phyloP scores from a whole-genome alignment of 2,113 vertebrate genomes.

The Hystrix cristata region DNA sequence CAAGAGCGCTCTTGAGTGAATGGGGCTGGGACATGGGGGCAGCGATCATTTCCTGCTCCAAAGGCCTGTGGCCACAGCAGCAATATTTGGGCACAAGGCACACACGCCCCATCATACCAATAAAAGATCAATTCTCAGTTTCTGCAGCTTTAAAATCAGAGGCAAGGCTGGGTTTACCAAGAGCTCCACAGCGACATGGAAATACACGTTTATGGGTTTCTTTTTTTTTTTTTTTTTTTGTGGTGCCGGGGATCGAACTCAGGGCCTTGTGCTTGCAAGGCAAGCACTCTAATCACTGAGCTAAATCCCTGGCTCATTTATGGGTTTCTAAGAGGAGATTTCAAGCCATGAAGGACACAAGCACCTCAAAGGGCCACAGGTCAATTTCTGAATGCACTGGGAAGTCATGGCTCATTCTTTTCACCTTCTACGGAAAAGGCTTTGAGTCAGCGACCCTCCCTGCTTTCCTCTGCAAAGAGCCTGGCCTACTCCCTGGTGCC shows the following conservation, averaged over 20 bases:
- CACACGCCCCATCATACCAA: neutral
- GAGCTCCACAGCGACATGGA: slow-evolving; percentile 77
- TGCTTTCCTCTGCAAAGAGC: neutral
- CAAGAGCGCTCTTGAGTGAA: neutral
- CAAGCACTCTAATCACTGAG: no score
- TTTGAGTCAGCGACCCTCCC: neutral
- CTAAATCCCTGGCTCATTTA: neutral
- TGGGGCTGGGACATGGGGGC: neutral
- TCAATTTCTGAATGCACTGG: slow-evolving; percentile 24
- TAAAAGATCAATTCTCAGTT: slow-evolving; percentile 68
- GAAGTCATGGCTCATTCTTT: slow-evolving; percentile 25
- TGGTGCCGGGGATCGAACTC: no score
- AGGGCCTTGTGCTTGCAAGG: no score
- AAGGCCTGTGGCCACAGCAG: neutral
- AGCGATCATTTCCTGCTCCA: neutral
- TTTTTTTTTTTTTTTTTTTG: neutral
- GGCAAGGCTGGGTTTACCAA: slow-evolving; percentile 78
- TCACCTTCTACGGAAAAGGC: neutral
- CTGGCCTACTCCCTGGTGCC: neutral
- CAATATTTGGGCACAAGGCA: neutral
- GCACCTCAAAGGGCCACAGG: slow-evolving; percentile 54
- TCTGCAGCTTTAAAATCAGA: slow-evolving; percentile 82
- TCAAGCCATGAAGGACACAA: slow-evolving; percentile 66
- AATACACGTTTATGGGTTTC: slow-evolving; percentile 76
- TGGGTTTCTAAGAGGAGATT: slow-evolving; percentile 77